A percentile compares a stretch with the other conserved stretches of the same genome.
phyloP scores from a whole-genome alignment of 2,797 vertebrate genomes.

The Urophycis tenuis region DNA sequence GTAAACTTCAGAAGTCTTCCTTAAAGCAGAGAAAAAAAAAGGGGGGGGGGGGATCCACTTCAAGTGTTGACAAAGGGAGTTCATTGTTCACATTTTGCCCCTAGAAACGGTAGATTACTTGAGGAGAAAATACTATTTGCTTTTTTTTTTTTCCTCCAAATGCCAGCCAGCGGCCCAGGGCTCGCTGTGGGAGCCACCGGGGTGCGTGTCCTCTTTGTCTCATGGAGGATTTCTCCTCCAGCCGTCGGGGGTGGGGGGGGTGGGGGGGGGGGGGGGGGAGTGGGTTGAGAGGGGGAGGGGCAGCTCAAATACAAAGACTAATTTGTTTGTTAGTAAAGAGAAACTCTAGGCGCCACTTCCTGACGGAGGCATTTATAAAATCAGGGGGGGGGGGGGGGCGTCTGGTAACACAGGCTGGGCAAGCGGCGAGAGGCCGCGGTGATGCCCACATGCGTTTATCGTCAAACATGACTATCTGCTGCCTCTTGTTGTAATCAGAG shows the following conservation, averaged over 20 bases:
- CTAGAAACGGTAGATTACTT: slow-evolving; percentile 64
- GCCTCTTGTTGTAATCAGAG: slow-evolving; percentile 2
- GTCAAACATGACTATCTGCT: slow-evolving; percentile 25
- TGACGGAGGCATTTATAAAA: slow-evolving; percentile 72
- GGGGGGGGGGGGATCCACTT: slow-evolving; percentile 34
- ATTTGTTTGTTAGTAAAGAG: slow-evolving; percentile 78
- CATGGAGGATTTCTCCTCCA: slow-evolving; percentile 68
- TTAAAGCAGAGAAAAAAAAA: slow-evolving; percentile 18
- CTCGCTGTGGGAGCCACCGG: slow-evolving; percentile 64
- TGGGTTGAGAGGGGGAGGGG: slow-evolving; percentile 52
- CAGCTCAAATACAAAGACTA: slow-evolving; percentile 72
- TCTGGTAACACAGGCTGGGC: slow-evolving; percentile 24
- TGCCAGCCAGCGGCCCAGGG: slow-evolving; percentile 64
- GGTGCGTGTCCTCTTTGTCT: slow-evolving; percentile 75
- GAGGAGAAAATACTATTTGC: slow-evolving; percentile 68
- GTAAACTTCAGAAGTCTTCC: slow-evolving; percentile 11
- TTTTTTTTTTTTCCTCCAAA: slow-evolving; percentile 66
- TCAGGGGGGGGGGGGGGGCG: not conserved
- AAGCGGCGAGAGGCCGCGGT: slow-evolving; percentile 29
- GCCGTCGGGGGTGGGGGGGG: slow-evolving; percentile 51
- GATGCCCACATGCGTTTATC: not conserved
- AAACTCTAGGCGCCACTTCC: slow-evolving; percentile 71
- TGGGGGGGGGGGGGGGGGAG: slow-evolving; percentile 54
- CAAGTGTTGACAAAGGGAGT: slow-evolving; percentile 31
- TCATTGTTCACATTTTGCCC: slow-evolving; percentile 42